Conservation (phyloP, 1,140 invertebrate genomes). For the Hetaerina americana region DNA sequence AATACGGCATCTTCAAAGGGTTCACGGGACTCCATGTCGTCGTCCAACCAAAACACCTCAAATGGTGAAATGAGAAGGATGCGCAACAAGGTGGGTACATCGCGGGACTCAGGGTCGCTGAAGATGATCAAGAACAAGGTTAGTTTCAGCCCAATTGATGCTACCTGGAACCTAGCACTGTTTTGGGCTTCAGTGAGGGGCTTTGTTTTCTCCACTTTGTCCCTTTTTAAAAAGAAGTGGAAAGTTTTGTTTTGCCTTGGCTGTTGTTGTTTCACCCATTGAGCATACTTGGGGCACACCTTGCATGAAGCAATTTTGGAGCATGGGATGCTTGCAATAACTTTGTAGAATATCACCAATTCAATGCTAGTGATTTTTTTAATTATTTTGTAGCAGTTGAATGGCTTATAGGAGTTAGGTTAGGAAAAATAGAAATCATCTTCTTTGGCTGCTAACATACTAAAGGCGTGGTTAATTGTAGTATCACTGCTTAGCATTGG, state of each 20-base stretch:
- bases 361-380: background rate
- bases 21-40: background rate
- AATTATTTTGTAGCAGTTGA: no score
- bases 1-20: background rate
- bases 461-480: no score
- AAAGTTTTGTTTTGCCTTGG: no score
- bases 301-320: background rate
- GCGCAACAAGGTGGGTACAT: conserved; percentile 43
- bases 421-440: no score
- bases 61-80: conserved; percentile 43
- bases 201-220: no score
- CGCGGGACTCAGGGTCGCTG: background rate
- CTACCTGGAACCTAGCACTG: background rate
- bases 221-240: no score
- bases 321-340: background rate
- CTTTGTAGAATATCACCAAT: background rate
- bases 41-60: background rate
- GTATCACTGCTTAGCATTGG: no score
- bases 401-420: no score
- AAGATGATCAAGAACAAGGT: conserved; percentile 5
- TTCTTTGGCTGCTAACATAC: no score
- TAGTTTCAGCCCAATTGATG: background rate
- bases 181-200: background rate
- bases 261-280: no score
- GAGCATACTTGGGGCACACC: background rate